These are phyloP conservation scores for Petrolisthes cinctipes DNA, from an alignment of 2,888 invertebrate species.

Conservation along the genomic window DNA sequence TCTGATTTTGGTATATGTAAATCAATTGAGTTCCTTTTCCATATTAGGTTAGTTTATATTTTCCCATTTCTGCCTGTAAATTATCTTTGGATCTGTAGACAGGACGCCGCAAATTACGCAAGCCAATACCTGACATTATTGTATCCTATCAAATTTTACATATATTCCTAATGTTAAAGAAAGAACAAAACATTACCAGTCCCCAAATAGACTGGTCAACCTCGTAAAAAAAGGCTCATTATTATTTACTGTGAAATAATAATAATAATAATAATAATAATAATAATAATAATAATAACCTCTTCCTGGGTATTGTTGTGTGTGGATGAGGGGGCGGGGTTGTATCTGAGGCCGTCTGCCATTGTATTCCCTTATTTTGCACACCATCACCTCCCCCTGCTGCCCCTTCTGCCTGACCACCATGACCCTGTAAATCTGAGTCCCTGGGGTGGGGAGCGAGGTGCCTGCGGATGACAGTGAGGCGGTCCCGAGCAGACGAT, in stretches of 20 bases:
- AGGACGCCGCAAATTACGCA: too few species aligned
- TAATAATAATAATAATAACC: neutral
- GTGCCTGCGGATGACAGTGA: conserved; percentile 44
- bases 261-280: too few species aligned
- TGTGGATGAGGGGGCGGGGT: neutral
- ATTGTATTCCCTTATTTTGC: neutral
- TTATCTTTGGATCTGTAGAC: too few species aligned
- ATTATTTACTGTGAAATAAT: too few species aligned
- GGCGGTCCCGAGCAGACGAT: conserved; percentile 52
- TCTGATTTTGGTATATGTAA: too few species aligned
- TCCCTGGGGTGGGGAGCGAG: conserved; percentile 9
- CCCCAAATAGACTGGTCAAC: neutral
- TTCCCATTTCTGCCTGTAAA: too few species aligned
- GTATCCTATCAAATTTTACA: neutral
- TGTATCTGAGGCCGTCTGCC: neutral
- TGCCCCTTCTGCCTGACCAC: neutral
- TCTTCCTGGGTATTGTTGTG: conserved; percentile 8
- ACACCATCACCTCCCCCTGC: neutral
- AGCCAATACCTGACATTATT: too few species aligned
- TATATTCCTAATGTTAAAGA: neutral
- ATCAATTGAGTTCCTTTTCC: too few species aligned
- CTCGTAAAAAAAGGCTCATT: neutral
- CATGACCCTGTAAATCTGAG: neutral
- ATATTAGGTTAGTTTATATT: too few species aligned
- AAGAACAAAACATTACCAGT: neutral